A percentile compares a stretch with the other conserved stretches of the same genome.
Conservation (phyloP, 2,888 invertebrate species). For the Phortica magna region DNA sequence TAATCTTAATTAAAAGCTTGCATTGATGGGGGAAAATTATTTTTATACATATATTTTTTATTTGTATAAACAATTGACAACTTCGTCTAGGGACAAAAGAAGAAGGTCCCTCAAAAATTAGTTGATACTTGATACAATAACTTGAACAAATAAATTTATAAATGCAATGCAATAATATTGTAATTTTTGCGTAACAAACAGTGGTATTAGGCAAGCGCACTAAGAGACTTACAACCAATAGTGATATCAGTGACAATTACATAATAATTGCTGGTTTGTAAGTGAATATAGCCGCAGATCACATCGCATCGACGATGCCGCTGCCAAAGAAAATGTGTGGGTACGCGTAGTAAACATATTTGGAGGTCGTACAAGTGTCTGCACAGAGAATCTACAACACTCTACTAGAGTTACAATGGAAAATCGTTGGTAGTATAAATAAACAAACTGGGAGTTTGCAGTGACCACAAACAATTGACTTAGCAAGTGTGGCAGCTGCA, state of each 20-base stretch:
- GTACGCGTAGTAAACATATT: background rate
- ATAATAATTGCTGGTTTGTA: constrained; percentile 3
- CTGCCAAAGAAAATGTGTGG: background rate
- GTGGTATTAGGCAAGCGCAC: too few species aligned
- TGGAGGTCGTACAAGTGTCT: background rate
- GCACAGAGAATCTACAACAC: constrained; percentile 2
- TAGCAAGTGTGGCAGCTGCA: background rate
- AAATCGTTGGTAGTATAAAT: constrained; percentile 37
- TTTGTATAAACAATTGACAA: too few species aligned
- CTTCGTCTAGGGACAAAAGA: too few species aligned
- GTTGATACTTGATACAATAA: too few species aligned
- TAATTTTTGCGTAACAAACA: too few species aligned
- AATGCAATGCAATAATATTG: too few species aligned
- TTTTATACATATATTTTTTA: too few species aligned
- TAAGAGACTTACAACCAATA: background rate
- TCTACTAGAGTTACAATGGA: constrained; percentile 5
- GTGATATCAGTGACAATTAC: background rate
- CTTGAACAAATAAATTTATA: too few species aligned
- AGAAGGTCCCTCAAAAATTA: too few species aligned
- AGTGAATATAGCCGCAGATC: constrained; percentile 11
- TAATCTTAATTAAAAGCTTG: too few species aligned
- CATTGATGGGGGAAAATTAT: too few species aligned
- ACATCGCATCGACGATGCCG: background rate
- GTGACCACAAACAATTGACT: background rate
- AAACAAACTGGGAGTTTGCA: constrained; percentile 4